phyloP scores from a whole-genome alignment of 2,888 invertebrate species.

The Archips xylosteana region DNA sequence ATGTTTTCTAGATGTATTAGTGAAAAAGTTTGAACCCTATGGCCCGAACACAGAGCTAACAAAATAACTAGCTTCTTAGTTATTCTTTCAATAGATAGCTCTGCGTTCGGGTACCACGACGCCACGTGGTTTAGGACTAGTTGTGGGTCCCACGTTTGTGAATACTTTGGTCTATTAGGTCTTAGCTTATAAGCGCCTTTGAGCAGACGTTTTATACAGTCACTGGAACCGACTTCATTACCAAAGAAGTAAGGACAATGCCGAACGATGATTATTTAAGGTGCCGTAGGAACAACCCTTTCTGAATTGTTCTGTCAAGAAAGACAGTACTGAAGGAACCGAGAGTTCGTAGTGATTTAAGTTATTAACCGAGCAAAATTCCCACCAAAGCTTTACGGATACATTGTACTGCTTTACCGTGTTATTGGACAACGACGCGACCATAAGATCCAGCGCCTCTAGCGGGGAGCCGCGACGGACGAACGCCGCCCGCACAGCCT shows the following conservation, averaged over 20 bases:
- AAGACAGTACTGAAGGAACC: too few species aligned
- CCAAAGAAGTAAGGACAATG: not conserved
- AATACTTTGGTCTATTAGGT: conserved; percentile 28
- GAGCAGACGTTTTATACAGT: not conserved
- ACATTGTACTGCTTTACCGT: conserved; percentile 27
- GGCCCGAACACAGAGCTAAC: too few species aligned
- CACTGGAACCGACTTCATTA: not conserved
- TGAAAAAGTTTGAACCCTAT: conserved; percentile 45
- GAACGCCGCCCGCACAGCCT: too few species aligned
- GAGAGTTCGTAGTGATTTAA: too few species aligned
- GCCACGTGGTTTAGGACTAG: conserved; percentile 24
- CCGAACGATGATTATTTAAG: not conserved
- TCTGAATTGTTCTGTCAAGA: too few species aligned
- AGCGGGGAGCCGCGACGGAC: not conserved
- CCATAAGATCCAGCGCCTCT: conserved; percentile 40
- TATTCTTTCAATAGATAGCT: not conserved
- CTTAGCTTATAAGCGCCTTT: conserved; percentile 26
- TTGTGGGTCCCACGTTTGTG: conserved; percentile 35
- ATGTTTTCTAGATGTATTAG: too few species aligned
- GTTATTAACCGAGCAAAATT: too few species aligned
- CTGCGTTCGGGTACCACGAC: conserved; percentile 22
- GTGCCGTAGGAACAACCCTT: not conserved
- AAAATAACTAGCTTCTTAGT: not conserved
- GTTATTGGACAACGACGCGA: conserved; percentile 44
- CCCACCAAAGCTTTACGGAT: too few species aligned